These are phyloP conservation scores for Aphelenchoides fujianensis DNA, from an alignment of 1,140 invertebrate genomes.

Conservation along the genomic window DNA sequence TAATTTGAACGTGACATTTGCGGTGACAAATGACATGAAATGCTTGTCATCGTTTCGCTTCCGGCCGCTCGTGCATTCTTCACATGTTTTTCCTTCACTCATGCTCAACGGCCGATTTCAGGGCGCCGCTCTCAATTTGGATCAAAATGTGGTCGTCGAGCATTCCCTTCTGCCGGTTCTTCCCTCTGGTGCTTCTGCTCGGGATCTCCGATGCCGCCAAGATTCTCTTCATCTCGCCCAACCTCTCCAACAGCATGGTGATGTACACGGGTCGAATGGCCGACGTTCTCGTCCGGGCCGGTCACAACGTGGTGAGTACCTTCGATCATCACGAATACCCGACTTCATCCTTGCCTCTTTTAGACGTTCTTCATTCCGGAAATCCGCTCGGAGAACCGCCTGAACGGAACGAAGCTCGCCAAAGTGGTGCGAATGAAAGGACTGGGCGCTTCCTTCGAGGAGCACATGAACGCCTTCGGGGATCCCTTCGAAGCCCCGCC, in stretches of 20 bases:
- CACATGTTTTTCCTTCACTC: too few relatives aligned
- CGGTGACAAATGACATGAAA: too few relatives aligned
- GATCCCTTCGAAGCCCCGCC: constrained; percentile 13
- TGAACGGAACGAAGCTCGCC: constrained; percentile 44
- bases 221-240: constrained; percentile 35
- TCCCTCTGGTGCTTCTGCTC: too few relatives aligned
- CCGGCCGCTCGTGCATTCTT: too few relatives aligned
- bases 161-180: too few relatives aligned
- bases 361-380: constrained; percentile 41
- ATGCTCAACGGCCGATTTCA: too few relatives aligned
- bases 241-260: constrained; percentile 36
- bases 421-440: constrained; percentile 39
- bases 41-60: too few relatives aligned
- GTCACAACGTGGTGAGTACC: constrained; percentile 14
- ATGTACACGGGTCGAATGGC: constrained; percentile 34
- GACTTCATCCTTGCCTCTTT: neutral
- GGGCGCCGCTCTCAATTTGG: too few relatives aligned
- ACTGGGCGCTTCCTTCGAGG: constrained; percentile 16
- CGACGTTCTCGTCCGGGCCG: constrained; percentile 31
- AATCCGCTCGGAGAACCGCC: constrained; percentile 18
- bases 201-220: constrained; percentile 26
- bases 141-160: too few relatives aligned
- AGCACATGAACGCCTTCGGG: constrained; percentile 15
- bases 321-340: neutral
- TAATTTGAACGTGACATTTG: too few relatives aligned